A percentile compares a stretch with the other conserved stretches of the same genome.
These are phyloP conservation scores for Coptotermes formosanus DNA, from an alignment of 1,140 invertebrate species.

Conservation along the genomic window DNA sequence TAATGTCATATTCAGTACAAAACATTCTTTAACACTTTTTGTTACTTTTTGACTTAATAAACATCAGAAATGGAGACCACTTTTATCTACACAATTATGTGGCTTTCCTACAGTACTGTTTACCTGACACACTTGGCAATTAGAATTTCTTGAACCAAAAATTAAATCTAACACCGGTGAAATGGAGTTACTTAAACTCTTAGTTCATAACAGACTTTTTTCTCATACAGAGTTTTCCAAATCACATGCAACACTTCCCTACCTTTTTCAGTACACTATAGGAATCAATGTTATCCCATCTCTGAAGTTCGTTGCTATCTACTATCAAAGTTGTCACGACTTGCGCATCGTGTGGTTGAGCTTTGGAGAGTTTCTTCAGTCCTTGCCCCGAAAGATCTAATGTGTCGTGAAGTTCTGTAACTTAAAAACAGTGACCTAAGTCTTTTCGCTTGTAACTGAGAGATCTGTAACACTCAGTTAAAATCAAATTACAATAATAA, in stretches of 20 bases:
- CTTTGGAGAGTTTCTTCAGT: slow-evolving; percentile 48
- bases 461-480: not conserved
- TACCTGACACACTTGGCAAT: no score
- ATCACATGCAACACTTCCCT: slow-evolving; percentile 36
- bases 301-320: slow-evolving; percentile 83
- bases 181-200: slow-evolving; percentile 25
- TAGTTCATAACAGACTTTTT: no score
- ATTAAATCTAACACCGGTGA: not conserved
- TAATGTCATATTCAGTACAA: no score
- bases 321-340: slow-evolving; percentile 71
- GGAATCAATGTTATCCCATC: slow-evolving; percentile 82
- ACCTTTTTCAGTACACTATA: slow-evolving; percentile 80
- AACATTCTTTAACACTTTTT: no score
- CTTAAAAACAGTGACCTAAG: slow-evolving; percentile 23
- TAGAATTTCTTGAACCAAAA: no score
- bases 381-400: slow-evolving; percentile 49
- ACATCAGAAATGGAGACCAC: no score
- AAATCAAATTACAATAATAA: not conserved
- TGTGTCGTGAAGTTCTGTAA: slow-evolving; percentile 42
- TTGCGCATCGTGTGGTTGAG: slow-evolving; percentile 41
- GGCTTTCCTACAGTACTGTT: no score
- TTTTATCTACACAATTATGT: no score
- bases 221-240: no score
- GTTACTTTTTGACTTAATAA: no score
- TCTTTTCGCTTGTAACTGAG: not conserved